Evolutionary conservation across 2,888 invertebrate genomes (phyloP).

Genomic region (Dicroscelio sp.): DNA sequence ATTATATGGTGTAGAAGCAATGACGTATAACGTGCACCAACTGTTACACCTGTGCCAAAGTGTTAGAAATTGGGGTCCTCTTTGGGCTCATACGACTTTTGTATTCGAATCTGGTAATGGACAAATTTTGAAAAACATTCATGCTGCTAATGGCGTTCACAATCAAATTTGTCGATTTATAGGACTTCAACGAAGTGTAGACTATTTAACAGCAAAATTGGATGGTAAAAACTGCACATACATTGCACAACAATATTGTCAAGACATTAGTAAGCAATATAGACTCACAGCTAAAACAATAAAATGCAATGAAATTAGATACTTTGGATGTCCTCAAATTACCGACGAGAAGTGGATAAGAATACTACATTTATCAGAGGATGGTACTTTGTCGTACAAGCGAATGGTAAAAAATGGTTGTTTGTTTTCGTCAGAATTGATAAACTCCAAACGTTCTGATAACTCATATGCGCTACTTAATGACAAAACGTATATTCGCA

Average conservation of each 20-base stretch:
- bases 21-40: conserved; percentile 30
- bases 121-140: neutral
- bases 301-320: conserved; percentile 1
- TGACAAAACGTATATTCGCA: conserved; percentile 22
- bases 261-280: neutral
- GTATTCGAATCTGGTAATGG: conserved; percentile 35
- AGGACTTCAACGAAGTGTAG: conserved; percentile 15
- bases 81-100: conserved; percentile 31
- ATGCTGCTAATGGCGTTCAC: conserved; percentile 25
- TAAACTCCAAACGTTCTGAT: conserved; percentile 42
- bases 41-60: conserved; percentile 8
- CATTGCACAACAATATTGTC: conserved; percentile 9
- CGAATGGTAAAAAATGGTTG: conserved; percentile 51
- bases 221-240: neutral
- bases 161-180: conserved; percentile 26
- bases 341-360: conserved; percentile 15
- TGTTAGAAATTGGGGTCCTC: conserved; percentile 30
- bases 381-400: neutral
- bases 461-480: conserved; percentile 52
- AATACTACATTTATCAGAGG: neutral
- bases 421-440: conserved; percentile 24
- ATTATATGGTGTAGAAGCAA: conserved; percentile 14
- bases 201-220: conserved; percentile 12
- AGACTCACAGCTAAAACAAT: conserved; percentile 11
- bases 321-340: conserved; percentile 1